phyloP scores from a whole-genome alignment of 1,140 invertebrate species.

The Musca domestica region DNA sequence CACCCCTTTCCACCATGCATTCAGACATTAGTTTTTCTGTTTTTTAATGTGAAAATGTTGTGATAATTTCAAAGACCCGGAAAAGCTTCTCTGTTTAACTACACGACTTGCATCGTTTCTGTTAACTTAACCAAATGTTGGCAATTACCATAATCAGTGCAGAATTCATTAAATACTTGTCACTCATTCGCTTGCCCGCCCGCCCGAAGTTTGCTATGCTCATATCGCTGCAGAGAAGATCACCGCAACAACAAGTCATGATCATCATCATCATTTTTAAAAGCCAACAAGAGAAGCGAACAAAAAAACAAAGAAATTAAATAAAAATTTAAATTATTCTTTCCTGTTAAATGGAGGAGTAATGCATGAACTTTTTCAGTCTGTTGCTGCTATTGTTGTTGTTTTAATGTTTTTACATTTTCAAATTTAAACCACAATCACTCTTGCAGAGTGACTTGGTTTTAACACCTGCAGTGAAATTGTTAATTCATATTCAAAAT shows the following conservation, averaged over 20 bases:
- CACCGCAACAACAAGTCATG: neutral
- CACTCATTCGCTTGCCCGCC: neutral
- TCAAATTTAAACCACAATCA: too few relatives aligned
- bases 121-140: too few relatives aligned
- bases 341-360: neutral
- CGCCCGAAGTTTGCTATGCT: neutral
- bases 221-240: neutral
- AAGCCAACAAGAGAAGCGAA: too few relatives aligned
- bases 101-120: too few relatives aligned
- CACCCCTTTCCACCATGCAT: too few relatives aligned
- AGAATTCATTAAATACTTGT: conserved; percentile 21
- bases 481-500: neutral
- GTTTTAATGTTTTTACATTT: too few relatives aligned
- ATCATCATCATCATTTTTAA: neutral
- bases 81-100: too few relatives aligned
- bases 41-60: too few relatives aligned
- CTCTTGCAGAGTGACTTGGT: neutral
- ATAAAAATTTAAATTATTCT: conserved; percentile 14
- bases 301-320: neutral
- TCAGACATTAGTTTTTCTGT: too few relatives aligned
- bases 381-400: too few relatives aligned
- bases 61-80: too few relatives aligned
- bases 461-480: conserved; percentile 18
- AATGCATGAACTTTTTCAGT: neutral
- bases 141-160: conserved; percentile 15